Base-by-base conservation (phyloP, 2,797 vertebrate genomes). In the Dryobates pubescens region DNA sequence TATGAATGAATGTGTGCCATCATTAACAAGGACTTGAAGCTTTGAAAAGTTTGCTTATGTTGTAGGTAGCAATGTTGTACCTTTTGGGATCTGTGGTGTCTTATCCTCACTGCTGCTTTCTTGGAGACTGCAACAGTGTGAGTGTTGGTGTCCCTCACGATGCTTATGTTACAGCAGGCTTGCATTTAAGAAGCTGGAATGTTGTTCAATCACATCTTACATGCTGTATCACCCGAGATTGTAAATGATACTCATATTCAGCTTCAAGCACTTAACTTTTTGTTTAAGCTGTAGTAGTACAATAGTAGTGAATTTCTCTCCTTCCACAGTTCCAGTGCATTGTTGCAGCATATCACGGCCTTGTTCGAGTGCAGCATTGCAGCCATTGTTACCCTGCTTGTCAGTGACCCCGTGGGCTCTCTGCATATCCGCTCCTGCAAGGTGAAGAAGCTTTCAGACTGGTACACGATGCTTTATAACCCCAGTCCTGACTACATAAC, bases 391-490 rank as follows among this genome's bases (percentile, higher is more conserved):
- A 99, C 99, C 0, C 96, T 99, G 91, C 98, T 99, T 9, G 97
- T 99, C 94, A 99, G 97, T 0, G 98, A 99, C 65, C 99, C 99
- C 0, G 92, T 98, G 1, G 98, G 99, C 12, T 94, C 92, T 49
- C 97, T 99, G 73, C 97, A 94, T 15, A 98, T 99, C 93, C 98
- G 97, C 9, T 99, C 99, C n/a, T 99, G 99, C 91, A 96, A 96
- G 12, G 99, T 99, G 51, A 79, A 98, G 96, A 99, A 99, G 98
- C 98, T 99, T 43, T 99, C 99, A 0, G 99, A 99, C 95, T 99
- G 99, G 99, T 99, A 99, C 97, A 99, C 99, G 0, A 99, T 99
- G 99, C 98, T 99, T 23, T 99, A 99, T 97, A 99, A 99, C 92
- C 99, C 99, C 3, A 99, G 99, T 75, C 99, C 99, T 0, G 99